phyloP scores from a whole-genome alignment of 2,113 vertebrate genomes.

The Azemiops feae region DNA sequence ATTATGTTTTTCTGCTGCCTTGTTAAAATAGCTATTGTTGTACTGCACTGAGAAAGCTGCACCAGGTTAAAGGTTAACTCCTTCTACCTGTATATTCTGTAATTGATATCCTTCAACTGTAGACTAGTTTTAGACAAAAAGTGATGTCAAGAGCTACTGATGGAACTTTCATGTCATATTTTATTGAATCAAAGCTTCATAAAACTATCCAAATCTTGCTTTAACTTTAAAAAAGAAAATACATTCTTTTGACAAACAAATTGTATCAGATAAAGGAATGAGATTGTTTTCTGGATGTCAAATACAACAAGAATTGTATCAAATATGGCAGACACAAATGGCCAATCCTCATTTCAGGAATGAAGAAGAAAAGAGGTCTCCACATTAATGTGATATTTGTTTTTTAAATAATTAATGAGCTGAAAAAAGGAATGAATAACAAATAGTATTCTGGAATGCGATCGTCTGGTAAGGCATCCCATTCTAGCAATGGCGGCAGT shows the following conservation, averaged over 20 bases:
- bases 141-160: not conserved
- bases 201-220: not conserved
- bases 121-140: not conserved
- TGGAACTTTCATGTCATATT: not conserved
- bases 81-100: not conserved
- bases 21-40: not conserved
- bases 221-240: not conserved
- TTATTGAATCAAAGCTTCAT: not conserved
- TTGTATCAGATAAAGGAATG: not conserved
- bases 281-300: not conserved
- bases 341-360: not conserved
- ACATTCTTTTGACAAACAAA: not conserved
- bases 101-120: not conserved
- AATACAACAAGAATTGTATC: not conserved
- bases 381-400: not conserved
- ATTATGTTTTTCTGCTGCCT: not conserved
- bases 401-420: constrained; percentile 7
- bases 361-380: not conserved
- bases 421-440: constrained; percentile 10
- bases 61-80: not conserved
- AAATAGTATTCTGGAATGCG: too few relatives aligned
- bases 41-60: not conserved
- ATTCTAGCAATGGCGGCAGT: too few relatives aligned
- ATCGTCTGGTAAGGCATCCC: too few relatives aligned
- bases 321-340: not conserved